Evolutionary conservation across 1,140 invertebrate species (phyloP), one percentile per base, ranked within the genome.

Genomic region (Diuraphis noxia): DNA sequence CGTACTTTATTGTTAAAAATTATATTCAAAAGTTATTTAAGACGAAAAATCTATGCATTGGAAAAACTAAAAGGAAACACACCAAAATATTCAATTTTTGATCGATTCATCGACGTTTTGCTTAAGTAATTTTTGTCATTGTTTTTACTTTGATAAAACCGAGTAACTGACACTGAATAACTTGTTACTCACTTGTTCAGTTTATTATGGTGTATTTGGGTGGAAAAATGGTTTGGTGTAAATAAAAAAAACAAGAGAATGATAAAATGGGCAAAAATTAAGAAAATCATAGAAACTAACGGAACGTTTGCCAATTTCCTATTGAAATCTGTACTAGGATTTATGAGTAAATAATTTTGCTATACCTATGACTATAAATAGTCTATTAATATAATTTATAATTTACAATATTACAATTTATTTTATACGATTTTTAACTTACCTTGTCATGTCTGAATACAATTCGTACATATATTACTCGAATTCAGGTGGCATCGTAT

Each of bases 11-110:
- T 82, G 10, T 81, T 91, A 21, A 91, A 82, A 82, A 72, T 91
- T 19, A 82, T 91, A 36, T 91, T 91, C 77, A 82, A 91, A n/a
- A 52, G 89, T 52, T 91, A 91, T 91, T 52, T 91, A 21, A 82
- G 89, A 82, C 77, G 77, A 81, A 91, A 91, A 52, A 56, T 13
- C 5, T 91, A 91, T 38, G 77, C 89, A 38, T 52, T 91, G 34
- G 77, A 91, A 38, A 81, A 38, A 40, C 13, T 91, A 30, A 81
- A 91, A 81, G 89, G 89, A 46, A 81, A 36, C 2, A 82, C n/a
- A 30, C 43, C 77, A 7, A 82, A 91, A 40, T 3, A 40, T 30
- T 81, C 72, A 23, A 49, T 91, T 21, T 25, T 40, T 9, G 89
- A 91, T 38, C 41, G 43, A 6, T 30, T 82, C 19, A 81, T 91